phyloP scores from a whole-genome alignment of 2,888 invertebrate genomes.

The Hydropsyche betteni region DNA sequence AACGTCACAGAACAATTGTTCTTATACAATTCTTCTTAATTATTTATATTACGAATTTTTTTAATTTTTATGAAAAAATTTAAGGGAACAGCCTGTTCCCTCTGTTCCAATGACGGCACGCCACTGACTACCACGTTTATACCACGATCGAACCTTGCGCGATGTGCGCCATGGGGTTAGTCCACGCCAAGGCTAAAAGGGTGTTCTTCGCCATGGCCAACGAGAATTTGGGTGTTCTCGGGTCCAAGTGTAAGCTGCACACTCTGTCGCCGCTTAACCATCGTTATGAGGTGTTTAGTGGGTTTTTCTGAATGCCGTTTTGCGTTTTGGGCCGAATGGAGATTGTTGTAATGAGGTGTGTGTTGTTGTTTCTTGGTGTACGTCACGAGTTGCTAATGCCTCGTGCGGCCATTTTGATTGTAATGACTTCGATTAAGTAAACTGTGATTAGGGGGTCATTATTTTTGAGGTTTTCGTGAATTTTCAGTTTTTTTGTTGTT shows the following conservation, averaged over 20 bases:
- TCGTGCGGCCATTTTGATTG: background rate
- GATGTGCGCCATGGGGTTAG: slow-evolving; percentile 95
- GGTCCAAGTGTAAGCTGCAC: slow-evolving; percentile 78
- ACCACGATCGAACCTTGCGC: slow-evolving; percentile 87
- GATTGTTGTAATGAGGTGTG: background rate
- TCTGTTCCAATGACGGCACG: no score
- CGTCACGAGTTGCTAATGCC: background rate
- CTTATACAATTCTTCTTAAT: no score
- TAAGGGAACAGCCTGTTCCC: no score
- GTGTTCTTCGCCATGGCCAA: slow-evolving; percentile 77
- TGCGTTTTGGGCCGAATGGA: slow-evolving; percentile 54
- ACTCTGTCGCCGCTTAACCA: slow-evolving; percentile 85
- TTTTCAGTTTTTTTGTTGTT: background rate
- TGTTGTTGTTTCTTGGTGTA: background rate
- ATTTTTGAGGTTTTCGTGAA: background rate
- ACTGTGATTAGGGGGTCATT: background rate
- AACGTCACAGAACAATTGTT: no score
- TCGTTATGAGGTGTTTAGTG: slow-evolving; percentile 86
- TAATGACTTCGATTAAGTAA: slow-evolving; percentile 12
- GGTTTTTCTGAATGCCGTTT: slow-evolving; percentile 62
- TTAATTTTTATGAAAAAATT: no score
- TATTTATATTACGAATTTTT: no score
- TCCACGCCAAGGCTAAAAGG: slow-evolving; percentile 86
- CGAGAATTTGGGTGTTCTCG: slow-evolving; percentile 73
- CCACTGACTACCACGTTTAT: slow-evolving; percentile 87